phyloP scores from a whole-genome alignment of 2,888 invertebrate genomes.

The Sminthurides aquaticus region DNA sequence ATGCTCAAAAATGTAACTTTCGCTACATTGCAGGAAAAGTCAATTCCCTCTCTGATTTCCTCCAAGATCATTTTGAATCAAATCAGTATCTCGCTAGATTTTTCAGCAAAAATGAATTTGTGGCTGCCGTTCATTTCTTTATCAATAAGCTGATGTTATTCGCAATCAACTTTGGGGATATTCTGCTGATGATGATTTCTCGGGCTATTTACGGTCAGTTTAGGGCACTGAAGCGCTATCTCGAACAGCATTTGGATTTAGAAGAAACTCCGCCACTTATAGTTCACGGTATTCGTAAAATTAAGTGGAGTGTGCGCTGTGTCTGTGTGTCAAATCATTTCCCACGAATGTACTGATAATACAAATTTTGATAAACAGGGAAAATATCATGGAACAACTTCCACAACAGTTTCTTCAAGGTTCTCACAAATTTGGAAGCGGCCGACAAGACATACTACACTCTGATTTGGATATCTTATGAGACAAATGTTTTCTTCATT shows the following conservation, averaged over 20 bases:
- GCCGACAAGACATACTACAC: conserved; percentile 33
- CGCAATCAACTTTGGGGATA: conserved; percentile 39
- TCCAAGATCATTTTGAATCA: conserved; percentile 32
- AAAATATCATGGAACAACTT: conserved; percentile 27
- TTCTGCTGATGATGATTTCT: conserved; percentile 34
- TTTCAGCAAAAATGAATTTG: conserved; percentile 28
- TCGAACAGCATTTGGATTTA: conserved; percentile 24
- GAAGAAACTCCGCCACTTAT: conserved; percentile 24
- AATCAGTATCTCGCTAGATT: conserved; percentile 28
- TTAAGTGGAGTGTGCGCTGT: too few species aligned
- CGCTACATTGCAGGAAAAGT: not conserved
- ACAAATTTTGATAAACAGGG: too few species aligned
- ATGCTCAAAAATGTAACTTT: not conserved
- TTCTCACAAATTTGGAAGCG: conserved; percentile 28
- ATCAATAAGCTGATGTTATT: conserved; percentile 35
- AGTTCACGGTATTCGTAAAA: conserved; percentile 17
- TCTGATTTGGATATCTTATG: conserved; percentile 38
- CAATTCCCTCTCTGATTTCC: conserved; percentile 26
- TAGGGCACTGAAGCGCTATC: conserved; percentile 26
- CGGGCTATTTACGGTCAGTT: conserved; percentile 32
- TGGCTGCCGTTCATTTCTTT: conserved; percentile 25
- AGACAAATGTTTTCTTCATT: conserved; percentile 41
- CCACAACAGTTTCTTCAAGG: conserved; percentile 28
- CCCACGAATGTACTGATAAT: too few species aligned
- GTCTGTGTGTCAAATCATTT: too few species aligned